Evolutionary conservation across 2,797 vertebrate species (phyloP).

Genomic region (Enteromius afrohamiltoni): DNA sequence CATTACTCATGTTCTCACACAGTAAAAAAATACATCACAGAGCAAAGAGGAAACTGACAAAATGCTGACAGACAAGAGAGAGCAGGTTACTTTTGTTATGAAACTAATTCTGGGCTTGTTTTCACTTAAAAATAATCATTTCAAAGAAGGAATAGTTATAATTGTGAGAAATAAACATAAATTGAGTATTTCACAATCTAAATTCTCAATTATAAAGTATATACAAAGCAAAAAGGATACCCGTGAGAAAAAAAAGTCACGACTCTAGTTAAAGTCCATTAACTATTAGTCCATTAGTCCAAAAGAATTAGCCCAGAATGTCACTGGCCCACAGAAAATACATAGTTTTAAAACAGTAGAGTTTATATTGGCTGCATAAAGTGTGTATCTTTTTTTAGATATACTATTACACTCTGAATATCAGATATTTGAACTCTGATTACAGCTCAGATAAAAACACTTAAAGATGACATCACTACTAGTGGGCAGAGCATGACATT

Average conservation of each 20-base stretch:
- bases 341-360: not conserved
- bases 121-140: not conserved
- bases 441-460: not conserved
- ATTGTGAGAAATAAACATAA: not conserved
- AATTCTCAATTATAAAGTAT: not conserved
- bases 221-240: not conserved
- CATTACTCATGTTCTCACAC: not conserved
- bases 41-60: too few relatives aligned
- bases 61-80: too few relatives aligned
- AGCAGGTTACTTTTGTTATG: too few relatives aligned
- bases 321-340: not conserved
- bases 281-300: not conserved
- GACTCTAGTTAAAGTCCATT: not conserved
- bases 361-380: not conserved
- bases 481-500: not conserved
- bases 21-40: not conserved
- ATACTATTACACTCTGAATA: not conserved
- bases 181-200: not conserved
- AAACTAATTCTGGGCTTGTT: not conserved
- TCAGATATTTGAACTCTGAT: not conserved
- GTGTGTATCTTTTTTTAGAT: not conserved
- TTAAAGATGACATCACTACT: not conserved
- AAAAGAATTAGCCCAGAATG: not conserved
- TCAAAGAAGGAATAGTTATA: not conserved
- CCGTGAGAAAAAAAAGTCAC: not conserved